Base-by-base conservation (phyloP, 2,797 vertebrate species). In the Cossypha heuglini region DNA sequence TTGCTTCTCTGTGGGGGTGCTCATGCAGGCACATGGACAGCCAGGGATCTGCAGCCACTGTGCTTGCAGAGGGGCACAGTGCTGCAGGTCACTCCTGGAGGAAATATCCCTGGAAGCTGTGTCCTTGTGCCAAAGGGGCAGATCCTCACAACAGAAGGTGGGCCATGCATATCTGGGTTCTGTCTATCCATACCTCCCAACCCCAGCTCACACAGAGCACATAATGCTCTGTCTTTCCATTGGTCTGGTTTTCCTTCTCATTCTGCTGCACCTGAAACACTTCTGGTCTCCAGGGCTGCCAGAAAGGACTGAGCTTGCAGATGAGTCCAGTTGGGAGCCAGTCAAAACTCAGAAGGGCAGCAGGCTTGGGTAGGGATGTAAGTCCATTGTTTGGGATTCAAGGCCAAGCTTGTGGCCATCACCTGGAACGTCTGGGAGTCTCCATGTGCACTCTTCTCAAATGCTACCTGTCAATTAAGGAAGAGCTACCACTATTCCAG, bases 91-190 rank as follows among this genome's bases (percentile, higher is more conserved):
- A 3, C 22, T 59, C 17, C 15, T 46, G 49, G 9, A 82, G 54
- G 38, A 74, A 77, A 17, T 7, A 73, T 13, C 40, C 24, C 59
- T 66, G 54, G 43, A 74, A 83, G 62, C 10, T 64, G 21, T n/a
- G 31, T 9, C 3, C 0, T 8, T 28, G 40, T 16, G 12, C 45
- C 14, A 48, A 62, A 43, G 14, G 11, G 51, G 5, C 13, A 68
- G 61, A 68, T 38, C 45, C 42, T 35, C 21, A 68, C 43, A 48
- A 22, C 9, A 72, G 35, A 80, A 45, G 1, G 1, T 0, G 2
- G 42, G 68, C 15, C 5, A 0, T 0, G 4, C 9, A 1, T 16
- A 33, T 13, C 62, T 0, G 0, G 7, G 31, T 57, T 74, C 1
- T 0, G 10, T 5, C 18, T 16, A 25, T 18, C 24, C 1, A 0